Conservation (phyloP, 2,888 invertebrate genomes). For the Colostygia pectinataria region DNA sequence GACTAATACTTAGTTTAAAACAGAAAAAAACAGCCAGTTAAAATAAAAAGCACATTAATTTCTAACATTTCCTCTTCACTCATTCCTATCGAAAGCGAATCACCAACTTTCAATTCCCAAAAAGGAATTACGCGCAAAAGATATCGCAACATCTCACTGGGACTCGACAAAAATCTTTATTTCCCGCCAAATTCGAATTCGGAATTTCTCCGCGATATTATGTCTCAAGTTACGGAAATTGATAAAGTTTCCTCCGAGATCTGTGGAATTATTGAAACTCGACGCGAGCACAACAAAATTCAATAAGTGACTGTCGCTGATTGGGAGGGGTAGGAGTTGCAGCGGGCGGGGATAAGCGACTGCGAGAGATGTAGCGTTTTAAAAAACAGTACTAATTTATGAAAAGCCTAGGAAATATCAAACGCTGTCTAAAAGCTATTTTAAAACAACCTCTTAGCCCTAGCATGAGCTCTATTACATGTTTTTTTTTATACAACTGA, state of each 20-base stretch:
- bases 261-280: slow-evolving; percentile 77
- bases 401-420: no score
- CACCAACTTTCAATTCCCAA: slow-evolving; percentile 25
- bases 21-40: no score
- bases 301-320: slow-evolving; percentile 80
- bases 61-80: neutral
- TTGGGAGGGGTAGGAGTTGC: slow-evolving; percentile 50
- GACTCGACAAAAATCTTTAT: slow-evolving; percentile 28
- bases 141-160: slow-evolving; percentile 20
- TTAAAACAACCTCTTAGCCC: no score
- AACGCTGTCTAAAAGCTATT: no score
- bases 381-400: no score
- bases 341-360: slow-evolving; percentile 14
- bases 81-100: slow-evolving; percentile 22
- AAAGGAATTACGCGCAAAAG: slow-evolving; percentile 21
- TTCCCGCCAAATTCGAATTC: slow-evolving; percentile 23
- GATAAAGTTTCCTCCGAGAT: slow-evolving; percentile 73
- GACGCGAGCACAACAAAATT: slow-evolving; percentile 78
- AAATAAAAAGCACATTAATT: slow-evolving; percentile 2
- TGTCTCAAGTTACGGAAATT: slow-evolving; percentile 74
- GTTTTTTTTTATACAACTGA: no score
- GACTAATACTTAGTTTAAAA: no score
- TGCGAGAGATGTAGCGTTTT: neutral
- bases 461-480: no score
- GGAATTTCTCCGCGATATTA: slow-evolving; percentile 49